A percentile compares a stretch with the other conserved stretches of the same genome.
phyloP scores from a whole-genome alignment of 2,797 vertebrate genomes.

The Macrochelys suwanniensis region DNA sequence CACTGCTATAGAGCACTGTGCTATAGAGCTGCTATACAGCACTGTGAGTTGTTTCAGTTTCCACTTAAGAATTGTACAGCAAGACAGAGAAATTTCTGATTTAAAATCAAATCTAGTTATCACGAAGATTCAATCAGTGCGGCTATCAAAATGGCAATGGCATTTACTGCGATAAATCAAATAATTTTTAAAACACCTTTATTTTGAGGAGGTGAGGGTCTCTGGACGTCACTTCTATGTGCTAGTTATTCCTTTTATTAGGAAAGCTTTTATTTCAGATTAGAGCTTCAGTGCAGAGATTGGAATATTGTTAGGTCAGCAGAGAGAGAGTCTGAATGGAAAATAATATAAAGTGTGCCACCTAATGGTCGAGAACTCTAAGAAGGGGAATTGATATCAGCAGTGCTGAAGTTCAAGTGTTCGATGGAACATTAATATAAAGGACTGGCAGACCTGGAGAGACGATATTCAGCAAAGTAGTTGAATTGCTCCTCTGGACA shows the following conservation, averaged over 20 bases:
- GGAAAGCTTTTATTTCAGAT: constrained; percentile 38
- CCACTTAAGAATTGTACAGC: not conserved
- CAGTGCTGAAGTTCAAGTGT: not conserved
- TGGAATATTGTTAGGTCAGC: constrained; percentile 1
- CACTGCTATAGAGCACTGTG: not conserved
- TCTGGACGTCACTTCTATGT: constrained; percentile 21
- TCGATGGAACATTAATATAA: not conserved
- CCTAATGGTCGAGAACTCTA: constrained; percentile 75
- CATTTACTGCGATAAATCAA: constrained; percentile 63
- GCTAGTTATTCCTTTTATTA: constrained; percentile 52
- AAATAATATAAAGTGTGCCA: constrained; percentile 80
- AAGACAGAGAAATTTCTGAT: not conserved
- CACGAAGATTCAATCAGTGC: constrained; percentile 14
- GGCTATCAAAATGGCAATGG: constrained; percentile 18
- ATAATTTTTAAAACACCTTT: constrained; percentile 24
- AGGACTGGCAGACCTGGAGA: not conserved
- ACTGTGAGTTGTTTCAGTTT: not conserved
- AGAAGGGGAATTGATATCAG: not conserved
- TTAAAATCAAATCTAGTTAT: constrained; percentile 30
- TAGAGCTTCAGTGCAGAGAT: not conserved
- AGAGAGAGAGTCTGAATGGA: constrained; percentile 21
- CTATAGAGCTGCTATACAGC: not conserved
- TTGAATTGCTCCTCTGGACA: not conserved
- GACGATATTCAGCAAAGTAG: not conserved
- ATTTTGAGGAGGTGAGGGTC: constrained; percentile 30